Percentiles rank a stretch among this genome's conserved stretches.
Evolutionary conservation across 2,797 vertebrate species (phyloP).

Genomic region (Hapalemur alaotrensis): DNA sequence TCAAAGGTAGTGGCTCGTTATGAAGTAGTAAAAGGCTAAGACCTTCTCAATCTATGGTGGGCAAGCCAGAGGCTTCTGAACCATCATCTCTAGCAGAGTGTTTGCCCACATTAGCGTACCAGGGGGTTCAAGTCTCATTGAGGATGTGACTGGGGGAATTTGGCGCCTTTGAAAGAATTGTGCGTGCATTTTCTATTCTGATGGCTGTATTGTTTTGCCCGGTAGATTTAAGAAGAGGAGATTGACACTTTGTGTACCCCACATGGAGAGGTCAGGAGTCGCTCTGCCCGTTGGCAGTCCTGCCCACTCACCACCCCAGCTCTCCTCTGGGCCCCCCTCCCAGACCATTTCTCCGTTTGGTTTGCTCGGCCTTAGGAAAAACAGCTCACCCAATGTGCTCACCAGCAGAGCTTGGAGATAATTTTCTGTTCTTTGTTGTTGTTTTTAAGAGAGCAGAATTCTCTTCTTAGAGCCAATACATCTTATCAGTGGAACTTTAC

Average conservation of each 20-base stretch:
- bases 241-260: no score
- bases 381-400: background rate
- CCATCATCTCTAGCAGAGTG: background rate
- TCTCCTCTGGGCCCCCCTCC: background rate
- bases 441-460: background rate
- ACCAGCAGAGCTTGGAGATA: background rate
- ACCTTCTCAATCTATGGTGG: background rate
- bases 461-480: background rate
- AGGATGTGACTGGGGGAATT: background rate
- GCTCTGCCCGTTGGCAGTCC: accelerated
- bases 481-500: background rate
- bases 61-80: background rate
- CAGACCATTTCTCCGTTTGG: background rate
- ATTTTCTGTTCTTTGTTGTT: background rate
- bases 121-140: background rate
- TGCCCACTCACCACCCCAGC: no score
- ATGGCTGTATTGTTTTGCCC: background rate
- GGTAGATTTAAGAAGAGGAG: background rate
- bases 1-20: background rate
- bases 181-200: background rate
- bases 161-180: background rate
- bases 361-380: background rate
- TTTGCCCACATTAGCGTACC: background rate
- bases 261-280: no score
- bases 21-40: background rate